Evolutionary conservation across 1,140 invertebrate genomes (phyloP), one percentile per base, ranked within the genome.

Genomic region (Atta texana): DNA sequence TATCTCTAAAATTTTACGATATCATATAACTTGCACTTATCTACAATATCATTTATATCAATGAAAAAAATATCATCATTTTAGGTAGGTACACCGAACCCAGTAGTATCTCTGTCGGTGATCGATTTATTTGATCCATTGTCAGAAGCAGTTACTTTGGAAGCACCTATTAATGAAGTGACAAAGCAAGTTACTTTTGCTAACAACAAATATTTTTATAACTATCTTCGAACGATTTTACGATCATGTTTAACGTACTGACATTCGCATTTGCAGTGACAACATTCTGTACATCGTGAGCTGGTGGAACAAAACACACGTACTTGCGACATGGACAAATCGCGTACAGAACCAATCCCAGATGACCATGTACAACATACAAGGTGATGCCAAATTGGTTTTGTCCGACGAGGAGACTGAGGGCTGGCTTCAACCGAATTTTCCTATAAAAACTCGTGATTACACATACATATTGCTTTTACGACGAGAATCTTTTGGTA

Each of bases 251-350:
- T 31, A 66, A 66, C 16, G 7, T 39, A n/a, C 10, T 44, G 53
- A 63, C 7, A 74, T 53, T 57, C 5, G 2, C 6, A 2, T 44
- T 24, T 0, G 86, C 92, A 97, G 97, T 1, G 96, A 97, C 59
- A 94, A 97, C 82, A 96, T 98, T 84, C 94, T 98, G 31, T 96
- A 96, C 44, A 93, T 96, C 72, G 97, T 98, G 0, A 95, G 95
- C 8, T 99, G 98, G 98, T 96, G 96, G n/a, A 96, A 96, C 31
- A 95, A 96, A 18, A 93, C 96, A 0, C 96, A 96, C 8, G 88
- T 98, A 1, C 92, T 96, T 0, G 96, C 97, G 0, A 96, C 97
- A 5, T 99, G 98, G 98, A 96, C 98, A 87, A 98, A 98, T 88
- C 96, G 98, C 63, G 96, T 97, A n/a, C 98, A 99, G 93, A 99